These are phyloP conservation scores for Rhyacichthys aspro DNA, from an alignment of 2,797 vertebrate genomes.

Conservation along the genomic window DNA sequence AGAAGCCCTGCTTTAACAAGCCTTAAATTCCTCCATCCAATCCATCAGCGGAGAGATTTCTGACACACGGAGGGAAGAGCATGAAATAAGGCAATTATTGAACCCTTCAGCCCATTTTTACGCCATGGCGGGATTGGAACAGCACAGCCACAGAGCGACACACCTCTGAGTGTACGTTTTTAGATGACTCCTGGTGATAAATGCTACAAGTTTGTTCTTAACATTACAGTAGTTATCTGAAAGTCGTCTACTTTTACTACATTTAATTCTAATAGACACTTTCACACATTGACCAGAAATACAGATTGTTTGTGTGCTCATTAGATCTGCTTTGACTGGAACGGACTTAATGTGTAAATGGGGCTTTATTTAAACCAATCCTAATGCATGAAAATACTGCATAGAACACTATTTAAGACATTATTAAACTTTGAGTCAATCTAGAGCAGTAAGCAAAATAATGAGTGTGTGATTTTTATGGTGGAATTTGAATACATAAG, in stretches of 20 bases:
- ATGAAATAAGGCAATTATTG: conserved; percentile 89
- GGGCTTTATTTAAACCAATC: too few species aligned
- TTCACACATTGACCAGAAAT: too few species aligned
- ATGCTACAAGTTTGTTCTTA: conserved; percentile 34
- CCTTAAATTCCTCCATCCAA: conserved; percentile 80
- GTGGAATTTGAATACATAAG: too few species aligned
- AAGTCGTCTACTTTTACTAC: conserved; percentile 3
- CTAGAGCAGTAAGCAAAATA: too few species aligned
- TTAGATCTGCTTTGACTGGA: too few species aligned
- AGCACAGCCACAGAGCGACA: conserved; percentile 27
- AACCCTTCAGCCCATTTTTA: conserved; percentile 81
- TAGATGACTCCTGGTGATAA: conserved; percentile 52
- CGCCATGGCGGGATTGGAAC: conserved; percentile 50
- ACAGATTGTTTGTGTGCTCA: too few species aligned
- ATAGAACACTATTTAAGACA: too few species aligned
- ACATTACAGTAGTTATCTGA: conserved; percentile 16
- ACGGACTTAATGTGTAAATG: too few species aligned
- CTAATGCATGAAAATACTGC: too few species aligned
- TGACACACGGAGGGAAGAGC: conserved; percentile 82
- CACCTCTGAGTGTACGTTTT: conserved; percentile 28
- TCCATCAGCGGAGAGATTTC: conserved; percentile 82
- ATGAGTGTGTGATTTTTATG: too few species aligned
- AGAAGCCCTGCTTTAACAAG: conserved; percentile 80
- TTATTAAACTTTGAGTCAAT: too few species aligned
- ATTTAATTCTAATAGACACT: too few species aligned